Conservation (phyloP, 2,888 invertebrate species). For the Hirtodrosophila histrioides region DNA sequence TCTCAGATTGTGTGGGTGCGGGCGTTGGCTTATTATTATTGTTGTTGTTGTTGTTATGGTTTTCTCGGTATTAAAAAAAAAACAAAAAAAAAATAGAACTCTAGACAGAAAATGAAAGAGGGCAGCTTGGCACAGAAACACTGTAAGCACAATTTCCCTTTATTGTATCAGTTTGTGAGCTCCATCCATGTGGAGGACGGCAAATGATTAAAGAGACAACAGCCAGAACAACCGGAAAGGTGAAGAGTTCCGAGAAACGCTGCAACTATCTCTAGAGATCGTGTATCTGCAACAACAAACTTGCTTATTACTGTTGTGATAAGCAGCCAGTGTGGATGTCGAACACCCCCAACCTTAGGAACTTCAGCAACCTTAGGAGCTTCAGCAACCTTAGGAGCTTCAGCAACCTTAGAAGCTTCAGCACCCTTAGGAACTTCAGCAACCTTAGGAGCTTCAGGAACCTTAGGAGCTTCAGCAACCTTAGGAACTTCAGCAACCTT, state of each 20-base stretch:
- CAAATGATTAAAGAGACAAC: constrained; percentile 66
- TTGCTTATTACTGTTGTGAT: constrained; percentile 17
- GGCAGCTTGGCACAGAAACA: constrained; percentile 38
- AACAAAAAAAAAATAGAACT: constrained; percentile 10
- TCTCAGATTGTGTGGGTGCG: constrained; percentile 65
- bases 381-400: no score
- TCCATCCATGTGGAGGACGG: constrained; percentile 46
- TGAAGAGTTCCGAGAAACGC: constrained; percentile 58
- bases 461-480: no score
- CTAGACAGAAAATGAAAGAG: constrained; percentile 24
- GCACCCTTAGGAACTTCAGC: no score
- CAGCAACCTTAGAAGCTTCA: no score
- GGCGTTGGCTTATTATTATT: constrained; percentile 61
- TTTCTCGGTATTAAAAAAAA: constrained; percentile 63
- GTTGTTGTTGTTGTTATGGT: constrained; percentile 33
- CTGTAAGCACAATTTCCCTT: constrained; percentile 35
- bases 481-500: no score
- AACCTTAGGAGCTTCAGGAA: no score
- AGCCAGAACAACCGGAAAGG: constrained; percentile 47
- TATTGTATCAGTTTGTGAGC: constrained; percentile 14
- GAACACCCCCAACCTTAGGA: no score
- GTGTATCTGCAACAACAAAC: constrained; percentile 29
- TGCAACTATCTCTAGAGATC: constrained; percentile 46
- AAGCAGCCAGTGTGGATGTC: no score
- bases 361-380: no score